Percentiles rank a stretch among this genome's conserved stretches.
phyloP scores from a whole-genome alignment of 2,888 invertebrate genomes.

The Gandaritis pyraliata region DNA sequence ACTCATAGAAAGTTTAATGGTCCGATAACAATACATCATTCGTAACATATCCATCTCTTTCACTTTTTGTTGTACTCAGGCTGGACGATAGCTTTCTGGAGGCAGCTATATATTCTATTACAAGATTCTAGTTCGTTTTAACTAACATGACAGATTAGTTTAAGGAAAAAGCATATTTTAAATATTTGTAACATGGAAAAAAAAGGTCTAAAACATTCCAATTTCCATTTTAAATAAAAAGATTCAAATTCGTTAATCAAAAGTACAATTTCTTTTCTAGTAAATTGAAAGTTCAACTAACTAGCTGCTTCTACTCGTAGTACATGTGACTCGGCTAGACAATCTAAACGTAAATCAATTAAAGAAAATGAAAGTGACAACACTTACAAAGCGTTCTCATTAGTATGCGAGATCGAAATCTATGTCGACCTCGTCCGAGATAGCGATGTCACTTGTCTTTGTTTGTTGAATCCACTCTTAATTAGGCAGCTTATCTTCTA shows the following conservation, averaged over 20 bases:
- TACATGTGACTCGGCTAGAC: slow-evolving; percentile 24
- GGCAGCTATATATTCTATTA: not conserved
- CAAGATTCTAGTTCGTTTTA: not conserved
- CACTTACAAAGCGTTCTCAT: slow-evolving; percentile 49
- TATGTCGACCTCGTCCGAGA: slow-evolving; percentile 36
- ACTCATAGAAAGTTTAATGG: slow-evolving; percentile 59
- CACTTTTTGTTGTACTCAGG: slow-evolving; percentile 34
- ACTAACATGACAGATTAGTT: not conserved
- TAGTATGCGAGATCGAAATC: slow-evolving; percentile 42
- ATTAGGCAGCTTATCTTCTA: slow-evolving; percentile 36
- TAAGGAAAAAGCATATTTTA: no score
- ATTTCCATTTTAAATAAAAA: no score
- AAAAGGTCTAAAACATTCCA: no score
- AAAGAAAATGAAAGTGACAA: slow-evolving; percentile 71
- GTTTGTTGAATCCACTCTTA: slow-evolving; percentile 35
- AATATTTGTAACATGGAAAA: no score
- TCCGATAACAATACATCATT: slow-evolving; percentile 48
- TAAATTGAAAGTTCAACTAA: slow-evolving; percentile 3
- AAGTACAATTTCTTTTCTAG: no score
- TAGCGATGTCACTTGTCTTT: slow-evolving; percentile 30
- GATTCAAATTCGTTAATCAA: no score
- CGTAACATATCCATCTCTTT: slow-evolving; percentile 37
- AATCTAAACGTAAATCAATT: slow-evolving; percentile 75
- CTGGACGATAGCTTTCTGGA: slow-evolving; percentile 5
- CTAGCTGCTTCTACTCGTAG: slow-evolving; percentile 9